Percentiles rank a stretch among this genome's conserved stretches.
Evolutionary conservation across 2,797 vertebrate species (phyloP).

Genomic region (Molossus alvarezi): DNA sequence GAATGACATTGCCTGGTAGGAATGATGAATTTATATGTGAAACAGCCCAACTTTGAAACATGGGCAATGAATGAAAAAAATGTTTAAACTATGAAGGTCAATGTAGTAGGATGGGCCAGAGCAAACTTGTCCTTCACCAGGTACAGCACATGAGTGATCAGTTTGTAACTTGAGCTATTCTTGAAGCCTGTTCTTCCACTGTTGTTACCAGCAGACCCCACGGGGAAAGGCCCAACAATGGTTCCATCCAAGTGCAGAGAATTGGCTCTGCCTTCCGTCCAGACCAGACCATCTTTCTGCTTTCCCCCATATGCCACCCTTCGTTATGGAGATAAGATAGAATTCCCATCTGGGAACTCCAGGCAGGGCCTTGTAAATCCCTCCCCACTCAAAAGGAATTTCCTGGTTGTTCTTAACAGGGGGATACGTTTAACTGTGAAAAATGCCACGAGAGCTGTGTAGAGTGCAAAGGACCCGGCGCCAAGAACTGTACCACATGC

Average conservation of each 20-base stretch:
- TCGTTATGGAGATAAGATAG: not conserved
- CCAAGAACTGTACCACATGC: conserved; percentile 93
- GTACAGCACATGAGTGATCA: not conserved
- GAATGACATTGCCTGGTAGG: not conserved
- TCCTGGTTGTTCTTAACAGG: conserved; percentile 82
- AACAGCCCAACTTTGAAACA: not conserved
- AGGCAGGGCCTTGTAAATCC: not conserved
- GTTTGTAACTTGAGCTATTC: not conserved
- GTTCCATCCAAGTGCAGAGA: not conserved
- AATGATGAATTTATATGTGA: not conserved
- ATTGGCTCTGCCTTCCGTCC: not conserved
- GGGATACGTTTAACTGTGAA: conserved; percentile 88
- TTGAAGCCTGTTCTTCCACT: not conserved
- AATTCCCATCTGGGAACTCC: not conserved
- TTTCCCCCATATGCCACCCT: too few relatives aligned
- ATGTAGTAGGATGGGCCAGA: not conserved
- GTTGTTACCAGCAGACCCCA: not conserved
- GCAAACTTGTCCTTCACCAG: not conserved
- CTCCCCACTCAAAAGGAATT: not conserved
- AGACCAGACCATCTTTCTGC: not conserved
- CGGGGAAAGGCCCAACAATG: not conserved
- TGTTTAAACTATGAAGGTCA: not conserved
- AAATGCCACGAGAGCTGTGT: conserved; percentile 93
- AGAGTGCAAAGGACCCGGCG: conserved; percentile 94
- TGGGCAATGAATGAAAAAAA: not conserved